A percentile compares a stretch with the other conserved stretches of the same genome.
These are phyloP conservation scores for Mesoligia furuncula DNA, from an alignment of 2,888 invertebrate genomes.

Conservation along the genomic window DNA sequence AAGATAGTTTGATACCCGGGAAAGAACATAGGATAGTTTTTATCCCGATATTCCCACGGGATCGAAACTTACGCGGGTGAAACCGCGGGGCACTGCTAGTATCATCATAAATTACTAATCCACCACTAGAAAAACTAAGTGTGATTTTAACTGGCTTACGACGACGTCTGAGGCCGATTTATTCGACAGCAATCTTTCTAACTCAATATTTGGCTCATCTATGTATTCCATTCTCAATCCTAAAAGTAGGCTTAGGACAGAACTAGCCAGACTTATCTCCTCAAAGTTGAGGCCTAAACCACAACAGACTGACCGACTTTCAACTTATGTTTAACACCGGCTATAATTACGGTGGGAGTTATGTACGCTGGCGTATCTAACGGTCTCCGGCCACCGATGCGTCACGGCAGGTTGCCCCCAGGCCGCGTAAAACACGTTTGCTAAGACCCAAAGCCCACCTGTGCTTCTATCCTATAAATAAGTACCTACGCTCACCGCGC, in stretches of 20 bases:
- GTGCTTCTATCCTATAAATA: slow-evolving; percentile 81
- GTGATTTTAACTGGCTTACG: neutral
- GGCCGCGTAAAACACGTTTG: slow-evolving; percentile 80
- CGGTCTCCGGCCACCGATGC: slow-evolving; percentile 76
- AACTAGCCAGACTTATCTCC: slow-evolving; percentile 18
- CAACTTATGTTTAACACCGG: slow-evolving; percentile 60
- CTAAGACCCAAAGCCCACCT: slow-evolving; percentile 80
- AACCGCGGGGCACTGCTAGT: too few species aligned
- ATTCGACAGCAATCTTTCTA: neutral
- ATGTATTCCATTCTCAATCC: neutral
- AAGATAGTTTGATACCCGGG: too few species aligned
- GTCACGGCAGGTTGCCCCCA: slow-evolving; percentile 76
- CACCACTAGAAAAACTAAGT: neutral
- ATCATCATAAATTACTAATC: neutral
- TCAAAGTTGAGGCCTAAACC: slow-evolving; percentile 35
- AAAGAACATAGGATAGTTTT: too few species aligned
- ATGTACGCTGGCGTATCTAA: slow-evolving; percentile 62
- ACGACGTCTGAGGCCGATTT: neutral
- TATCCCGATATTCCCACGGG: too few species aligned
- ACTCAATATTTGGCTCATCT: neutral
- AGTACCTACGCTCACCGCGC: slow-evolving; percentile 72
- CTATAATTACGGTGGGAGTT: slow-evolving; percentile 63
- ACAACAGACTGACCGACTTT: slow-evolving; percentile 45
- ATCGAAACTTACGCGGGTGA: too few species aligned
- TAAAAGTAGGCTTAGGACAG: neutral